A percentile compares a stretch with the other conserved stretches of the same genome.
Evolutionary conservation across 1,140 invertebrate genomes (phyloP).

Genomic region (Magallana angulata): DNA sequence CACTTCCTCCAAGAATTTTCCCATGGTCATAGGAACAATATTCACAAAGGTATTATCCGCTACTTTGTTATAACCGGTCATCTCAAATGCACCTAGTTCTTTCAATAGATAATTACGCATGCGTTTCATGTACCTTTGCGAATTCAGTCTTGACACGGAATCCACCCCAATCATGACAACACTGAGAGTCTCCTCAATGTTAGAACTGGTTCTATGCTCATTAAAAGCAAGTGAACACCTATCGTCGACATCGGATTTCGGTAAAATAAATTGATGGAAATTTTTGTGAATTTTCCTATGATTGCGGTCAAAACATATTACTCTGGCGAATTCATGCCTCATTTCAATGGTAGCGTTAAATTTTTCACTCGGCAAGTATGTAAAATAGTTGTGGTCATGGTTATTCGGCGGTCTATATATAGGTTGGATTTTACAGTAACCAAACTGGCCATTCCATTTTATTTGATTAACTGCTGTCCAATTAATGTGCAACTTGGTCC

Average conservation of each 20-base stretch:
- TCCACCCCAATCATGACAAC: slow-evolving; percentile 91
- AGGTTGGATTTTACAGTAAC: slow-evolving; percentile 72
- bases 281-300: slow-evolving; percentile 76
- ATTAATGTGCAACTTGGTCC: slow-evolving; percentile 69
- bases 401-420: slow-evolving; percentile 69
- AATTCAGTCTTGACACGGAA: slow-evolving; percentile 91
- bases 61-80: slow-evolving; percentile 77
- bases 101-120: slow-evolving; percentile 83
- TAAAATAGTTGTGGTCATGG: slow-evolving; percentile 57
- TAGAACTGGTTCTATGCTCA: slow-evolving; percentile 18
- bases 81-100: slow-evolving; percentile 71
- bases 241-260: slow-evolving; percentile 73
- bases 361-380: slow-evolving; percentile 42
- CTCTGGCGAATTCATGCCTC: slow-evolving; percentile 71
- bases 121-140: slow-evolving; percentile 89
- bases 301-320: slow-evolving; percentile 68
- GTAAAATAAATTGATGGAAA: slow-evolving; percentile 79
- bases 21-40: slow-evolving; percentile 76
- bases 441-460: slow-evolving; percentile 66
- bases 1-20: slow-evolving; percentile 76
- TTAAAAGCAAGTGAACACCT: slow-evolving; percentile 55
- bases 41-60: slow-evolving; percentile 79
- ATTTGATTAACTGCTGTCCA: slow-evolving; percentile 57
- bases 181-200: slow-evolving; percentile 69
- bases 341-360: slow-evolving; percentile 55